Percentiles rank a stretch among this genome's conserved stretches.
Conservation (phyloP, 2,113 vertebrate species). For the Climacteris rufus region DNA sequence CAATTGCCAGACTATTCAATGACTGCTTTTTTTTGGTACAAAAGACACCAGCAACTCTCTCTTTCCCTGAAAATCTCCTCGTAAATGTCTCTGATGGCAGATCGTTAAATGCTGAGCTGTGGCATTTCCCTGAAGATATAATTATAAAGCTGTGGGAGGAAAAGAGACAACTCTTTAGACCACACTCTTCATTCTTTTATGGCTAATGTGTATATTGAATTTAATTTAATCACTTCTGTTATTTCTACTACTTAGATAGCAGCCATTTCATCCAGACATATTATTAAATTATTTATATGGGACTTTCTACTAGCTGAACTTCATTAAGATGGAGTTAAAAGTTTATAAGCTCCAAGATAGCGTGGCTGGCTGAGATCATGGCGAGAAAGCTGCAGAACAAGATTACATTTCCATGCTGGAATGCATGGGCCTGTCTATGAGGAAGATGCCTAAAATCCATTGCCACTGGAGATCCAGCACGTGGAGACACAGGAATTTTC, state of each 20-base stretch:
- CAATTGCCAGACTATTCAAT: background rate
- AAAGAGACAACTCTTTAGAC: conserved; percentile 50
- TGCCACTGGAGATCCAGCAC: background rate
- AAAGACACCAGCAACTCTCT: conserved; percentile 29
- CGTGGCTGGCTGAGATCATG: background rate
- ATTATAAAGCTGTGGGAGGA: conserved; percentile 50
- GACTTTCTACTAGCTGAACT: conserved; percentile 35
- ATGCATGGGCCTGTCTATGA: background rate
- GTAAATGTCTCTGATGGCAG: conserved; percentile 53
- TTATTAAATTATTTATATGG: conserved; percentile 54
- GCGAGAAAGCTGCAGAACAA: rapidly evolving
- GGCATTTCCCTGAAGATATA: conserved; percentile 54
- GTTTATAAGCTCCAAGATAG: conserved; percentile 23
- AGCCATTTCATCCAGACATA: conserved; percentile 46
- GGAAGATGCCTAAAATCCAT: background rate
- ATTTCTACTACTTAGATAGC: conserved; percentile 49
- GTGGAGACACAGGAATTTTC: background rate
- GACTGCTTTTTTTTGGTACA: conserved; percentile 4
- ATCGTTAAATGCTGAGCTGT: conserved; percentile 60
- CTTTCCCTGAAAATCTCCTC: conserved; percentile 32
- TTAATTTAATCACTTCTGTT: conserved; percentile 61
- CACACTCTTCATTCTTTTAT: conserved; percentile 53
- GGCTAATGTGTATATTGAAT: conserved; percentile 53
- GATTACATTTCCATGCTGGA: background rate
- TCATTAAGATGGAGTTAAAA: conserved; percentile 39